Evolutionary conservation across 2,888 invertebrate genomes (phyloP).

Genomic region (Teleiodes luculella): DNA sequence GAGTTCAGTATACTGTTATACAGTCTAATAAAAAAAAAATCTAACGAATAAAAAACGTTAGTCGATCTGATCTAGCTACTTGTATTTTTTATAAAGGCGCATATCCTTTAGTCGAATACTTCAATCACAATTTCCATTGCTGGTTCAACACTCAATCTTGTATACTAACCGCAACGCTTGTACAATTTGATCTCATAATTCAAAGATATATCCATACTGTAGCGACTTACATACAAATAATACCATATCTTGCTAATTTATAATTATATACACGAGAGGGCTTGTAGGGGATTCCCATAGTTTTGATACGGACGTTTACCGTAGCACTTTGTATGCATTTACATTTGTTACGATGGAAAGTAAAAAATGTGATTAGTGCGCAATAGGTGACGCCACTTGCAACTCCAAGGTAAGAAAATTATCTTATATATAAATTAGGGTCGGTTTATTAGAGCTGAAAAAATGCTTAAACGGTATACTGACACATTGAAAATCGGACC

Average conservation of each 20-base stretch:
- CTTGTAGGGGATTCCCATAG: constrained; percentile 36
- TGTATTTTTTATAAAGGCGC: no score
- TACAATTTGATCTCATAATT: constrained; percentile 41
- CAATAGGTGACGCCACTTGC: no score
- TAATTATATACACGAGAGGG: constrained; percentile 19
- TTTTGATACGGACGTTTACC: constrained; percentile 44
- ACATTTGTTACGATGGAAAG: constrained; percentile 19
- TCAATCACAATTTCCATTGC: not conserved
- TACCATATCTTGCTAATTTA: not conserved
- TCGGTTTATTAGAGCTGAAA: no score
- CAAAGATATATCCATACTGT: constrained; percentile 32
- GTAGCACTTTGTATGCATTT: constrained; percentile 27
- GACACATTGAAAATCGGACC: no score
- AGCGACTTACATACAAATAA: constrained; percentile 24
- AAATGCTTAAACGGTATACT: no score
- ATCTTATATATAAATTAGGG: no score
- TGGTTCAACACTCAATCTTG: constrained; percentile 10
- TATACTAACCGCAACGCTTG: constrained; percentile 46
- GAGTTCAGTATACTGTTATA: no score
- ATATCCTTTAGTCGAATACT: no score
- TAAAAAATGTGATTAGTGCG: not conserved
- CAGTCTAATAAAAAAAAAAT: no score
- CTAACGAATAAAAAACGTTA: no score
- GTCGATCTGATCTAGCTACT: no score
- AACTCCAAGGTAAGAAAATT: no score